These are phyloP conservation scores for Rotaria magnacalcarata DNA, from an alignment of 2,888 invertebrate genomes.

Conservation along the genomic window DNA sequence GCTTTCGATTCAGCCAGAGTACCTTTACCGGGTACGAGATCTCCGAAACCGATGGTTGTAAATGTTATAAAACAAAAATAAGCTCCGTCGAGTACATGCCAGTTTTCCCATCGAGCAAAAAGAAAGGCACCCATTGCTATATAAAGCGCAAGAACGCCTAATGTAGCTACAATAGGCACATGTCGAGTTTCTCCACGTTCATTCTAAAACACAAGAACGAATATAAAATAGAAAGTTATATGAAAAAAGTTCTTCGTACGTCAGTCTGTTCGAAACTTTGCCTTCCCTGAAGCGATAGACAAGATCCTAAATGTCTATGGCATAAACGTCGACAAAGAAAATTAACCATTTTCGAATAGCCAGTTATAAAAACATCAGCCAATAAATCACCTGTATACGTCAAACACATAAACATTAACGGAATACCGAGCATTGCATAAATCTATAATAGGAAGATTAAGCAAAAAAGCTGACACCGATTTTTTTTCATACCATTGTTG, in stretches of 20 bases:
- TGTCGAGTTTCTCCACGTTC: constrained; percentile 44
- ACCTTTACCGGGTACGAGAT: constrained; percentile 47
- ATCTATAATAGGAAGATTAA: neutral
- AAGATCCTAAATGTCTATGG: neutral
- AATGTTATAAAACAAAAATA: constrained; percentile 48
- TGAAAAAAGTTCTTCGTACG: neutral
- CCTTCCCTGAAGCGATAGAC: neutral
- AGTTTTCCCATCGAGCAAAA: constrained; percentile 47
- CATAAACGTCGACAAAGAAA: constrained; percentile 39
- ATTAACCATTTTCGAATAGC: constrained; percentile 43
- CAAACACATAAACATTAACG: constrained; percentile 47
- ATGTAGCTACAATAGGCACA: constrained; percentile 46
- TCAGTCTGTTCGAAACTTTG: neutral
- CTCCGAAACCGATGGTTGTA: constrained; percentile 47
- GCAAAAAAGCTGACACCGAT: too few species aligned
- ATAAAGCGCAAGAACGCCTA: constrained; percentile 47
- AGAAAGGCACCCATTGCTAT: constrained; percentile 46
- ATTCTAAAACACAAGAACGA: neutral
- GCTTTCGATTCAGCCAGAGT: constrained; percentile 39
- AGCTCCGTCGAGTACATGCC: constrained; percentile 47
- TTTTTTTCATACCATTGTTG: constrained; percentile 41
- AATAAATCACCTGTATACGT: constrained; percentile 47
- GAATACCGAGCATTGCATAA: constrained; percentile 47
- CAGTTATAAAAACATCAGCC: constrained; percentile 45
- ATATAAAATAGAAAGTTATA: neutral